A percentile compares a stretch with the other conserved stretches of the same genome.
Conservation (phyloP, 2,888 invertebrate species). For the Drosophila diplacantha region DNA sequence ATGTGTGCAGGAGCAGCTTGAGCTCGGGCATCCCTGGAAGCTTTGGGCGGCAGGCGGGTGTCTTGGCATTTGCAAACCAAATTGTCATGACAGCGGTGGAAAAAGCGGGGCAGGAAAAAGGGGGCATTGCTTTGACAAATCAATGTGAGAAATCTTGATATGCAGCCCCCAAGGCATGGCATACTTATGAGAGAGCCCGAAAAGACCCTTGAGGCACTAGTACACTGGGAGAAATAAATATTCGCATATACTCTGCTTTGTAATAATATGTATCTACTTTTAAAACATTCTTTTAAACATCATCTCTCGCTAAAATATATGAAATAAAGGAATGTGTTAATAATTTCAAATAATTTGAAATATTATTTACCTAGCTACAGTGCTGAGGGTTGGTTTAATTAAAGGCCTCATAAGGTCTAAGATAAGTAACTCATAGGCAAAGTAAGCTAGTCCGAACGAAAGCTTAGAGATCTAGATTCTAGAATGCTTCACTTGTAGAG, state of each 20-base stretch:
- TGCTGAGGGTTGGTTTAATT: too few species aligned
- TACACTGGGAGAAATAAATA: background rate
- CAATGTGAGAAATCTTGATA: conserved; percentile 67
- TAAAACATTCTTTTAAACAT: too few species aligned
- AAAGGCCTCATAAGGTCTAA: background rate
- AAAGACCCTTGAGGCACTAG: background rate
- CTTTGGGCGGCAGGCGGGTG: background rate
- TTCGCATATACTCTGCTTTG: background rate
- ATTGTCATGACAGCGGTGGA: conserved; percentile 48
- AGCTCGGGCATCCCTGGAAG: background rate
- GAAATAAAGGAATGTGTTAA: too few species aligned
- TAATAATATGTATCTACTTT: background rate
- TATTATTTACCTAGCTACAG: too few species aligned
- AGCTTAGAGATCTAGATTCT: too few species aligned
- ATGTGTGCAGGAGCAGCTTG: conserved; percentile 10
- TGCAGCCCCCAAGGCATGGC: conserved; percentile 51
- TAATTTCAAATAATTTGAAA: too few species aligned
- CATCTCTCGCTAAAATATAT: too few species aligned
- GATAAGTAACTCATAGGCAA: too few species aligned
- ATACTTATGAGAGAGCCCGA: conserved; percentile 58
- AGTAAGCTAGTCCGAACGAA: too few species aligned
- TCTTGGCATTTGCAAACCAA: conserved; percentile 60
- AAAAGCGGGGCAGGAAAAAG: conserved; percentile 3
- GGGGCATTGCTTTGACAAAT: conserved; percentile 62
- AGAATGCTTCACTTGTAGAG: too few species aligned